Base-by-base conservation (phyloP, 1,140 invertebrate species). In the Microplitis mediator region DNA sequence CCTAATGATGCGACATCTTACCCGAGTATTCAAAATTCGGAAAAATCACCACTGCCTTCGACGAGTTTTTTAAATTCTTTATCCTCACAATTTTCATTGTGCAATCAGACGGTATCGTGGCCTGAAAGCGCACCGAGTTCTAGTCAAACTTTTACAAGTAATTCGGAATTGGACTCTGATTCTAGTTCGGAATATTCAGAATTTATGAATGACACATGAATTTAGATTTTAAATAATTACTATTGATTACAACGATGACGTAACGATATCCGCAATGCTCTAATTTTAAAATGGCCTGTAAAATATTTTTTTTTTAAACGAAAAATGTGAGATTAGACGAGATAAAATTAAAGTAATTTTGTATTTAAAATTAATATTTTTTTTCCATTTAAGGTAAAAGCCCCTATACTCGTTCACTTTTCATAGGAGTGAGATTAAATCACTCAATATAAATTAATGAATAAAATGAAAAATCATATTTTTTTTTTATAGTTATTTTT, bases 111-210 rank as follows among this genome's bases (percentile, higher is more conserved):
- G 3, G 69, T 85, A 0, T 84, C 85, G 8, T 87, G 86, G 85
- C 84, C 84, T 0, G 85, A 87, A 61, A 86, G 85, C 56, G 85
- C 84, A 0, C 84, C 85, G 0, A 86, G 84, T 60, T 87, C 85
- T 3, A 85, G 85, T 69, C 51, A 86, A 4, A 87, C 85, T 0
- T 88, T 87, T n/a, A 88, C 86, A 0, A 86, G 84, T 50, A 86
- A 86, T 45, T 84, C 85, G 0, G 86, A 86, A 36, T 62, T 87
- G 0, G 86, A 88, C 64, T 86, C 85, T 0, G 85, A 87, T 45
- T 85, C 84, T 0, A 87, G 85, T 52, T 84, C 84, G 0, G 87
- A 88, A 35, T 88, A 87, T 73, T 86, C 86, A 0, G 87, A 88
- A 69, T 87, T 88, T 51, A 82, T 78, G 1, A 85, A 81, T 56